Evolutionary conservation across 2,113 vertebrate genomes (phyloP).

Genomic region (Dromaius novaehollandiae): DNA sequence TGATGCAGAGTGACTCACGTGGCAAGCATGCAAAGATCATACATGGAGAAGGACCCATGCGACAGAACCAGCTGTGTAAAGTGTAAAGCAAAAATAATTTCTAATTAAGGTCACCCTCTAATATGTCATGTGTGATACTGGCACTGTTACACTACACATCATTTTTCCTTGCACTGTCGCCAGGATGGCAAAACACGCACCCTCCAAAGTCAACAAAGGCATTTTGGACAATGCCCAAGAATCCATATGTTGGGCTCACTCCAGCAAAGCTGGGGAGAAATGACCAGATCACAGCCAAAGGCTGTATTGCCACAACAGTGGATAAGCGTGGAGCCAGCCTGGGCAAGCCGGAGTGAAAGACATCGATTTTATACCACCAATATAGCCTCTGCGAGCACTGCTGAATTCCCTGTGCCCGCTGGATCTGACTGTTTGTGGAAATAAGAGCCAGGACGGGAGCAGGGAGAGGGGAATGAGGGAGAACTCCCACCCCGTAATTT

Average conservation of each 20-base stretch:
- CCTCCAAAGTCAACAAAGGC: not conserved
- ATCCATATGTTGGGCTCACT: not conserved
- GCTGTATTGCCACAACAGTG: not conserved
- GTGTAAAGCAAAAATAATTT: not conserved
- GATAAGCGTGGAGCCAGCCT: constrained; percentile 1
- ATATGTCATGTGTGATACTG: not conserved
- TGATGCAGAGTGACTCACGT: constrained; percentile 29
- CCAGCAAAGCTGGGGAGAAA: constrained; percentile 7
- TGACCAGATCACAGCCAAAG: constrained; percentile 21
- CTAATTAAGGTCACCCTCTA: not conserved
- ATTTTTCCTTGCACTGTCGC: not conserved
- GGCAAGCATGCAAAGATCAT: not conserved
- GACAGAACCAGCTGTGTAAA: not conserved
- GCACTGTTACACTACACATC: not conserved
- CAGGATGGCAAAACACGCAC: not conserved
- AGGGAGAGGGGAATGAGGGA: not conserved
- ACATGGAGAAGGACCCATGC: not conserved
- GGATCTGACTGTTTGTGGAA: not conserved
- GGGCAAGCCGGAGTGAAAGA: not conserved
- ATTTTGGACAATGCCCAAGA: not conserved
- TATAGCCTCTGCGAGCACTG: accelerated
- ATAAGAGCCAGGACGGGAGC: constrained; percentile 23
- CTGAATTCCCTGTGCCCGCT: not conserved
- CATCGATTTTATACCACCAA: not conserved
- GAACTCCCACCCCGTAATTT: constrained; percentile 40